Conservation (phyloP, 1,140 invertebrate genomes). For the Metopolophium dirhodum region DNA sequence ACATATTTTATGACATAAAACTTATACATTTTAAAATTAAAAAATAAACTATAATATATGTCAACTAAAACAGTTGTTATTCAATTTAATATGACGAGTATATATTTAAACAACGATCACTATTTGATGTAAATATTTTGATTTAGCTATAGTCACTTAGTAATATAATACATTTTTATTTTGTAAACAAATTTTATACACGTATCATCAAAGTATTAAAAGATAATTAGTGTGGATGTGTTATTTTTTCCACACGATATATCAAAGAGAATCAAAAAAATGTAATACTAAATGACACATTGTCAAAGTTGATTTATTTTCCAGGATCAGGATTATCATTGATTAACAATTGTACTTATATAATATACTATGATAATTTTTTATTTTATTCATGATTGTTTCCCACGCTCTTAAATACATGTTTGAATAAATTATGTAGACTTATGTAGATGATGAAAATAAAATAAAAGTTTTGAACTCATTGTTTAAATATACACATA, state of each 20-base stretch:
- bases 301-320: background rate
- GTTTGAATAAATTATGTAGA: background rate
- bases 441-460: background rate
- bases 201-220: background rate
- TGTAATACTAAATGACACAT: background rate
- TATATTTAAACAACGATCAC: background rate
- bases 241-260: background rate
- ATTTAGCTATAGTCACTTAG: background rate
- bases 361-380: background rate
- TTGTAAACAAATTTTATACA: background rate
- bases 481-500: background rate
- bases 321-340: background rate
- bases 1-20: background rate
- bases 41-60: background rate
- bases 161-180: background rate
- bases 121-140: background rate
- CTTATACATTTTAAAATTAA: background rate
- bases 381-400: constrained; percentile 19
- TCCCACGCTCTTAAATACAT: constrained; percentile 14
- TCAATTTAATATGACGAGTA: background rate
- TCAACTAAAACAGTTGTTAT: background rate
- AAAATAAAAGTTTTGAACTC: constrained; percentile 20
- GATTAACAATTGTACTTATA: background rate
- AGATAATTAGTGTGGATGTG: background rate
- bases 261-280: background rate